These are phyloP conservation scores for Notocelia uddmanniana DNA, from an alignment of 2,888 invertebrate genomes.

Conservation along the genomic window DNA sequence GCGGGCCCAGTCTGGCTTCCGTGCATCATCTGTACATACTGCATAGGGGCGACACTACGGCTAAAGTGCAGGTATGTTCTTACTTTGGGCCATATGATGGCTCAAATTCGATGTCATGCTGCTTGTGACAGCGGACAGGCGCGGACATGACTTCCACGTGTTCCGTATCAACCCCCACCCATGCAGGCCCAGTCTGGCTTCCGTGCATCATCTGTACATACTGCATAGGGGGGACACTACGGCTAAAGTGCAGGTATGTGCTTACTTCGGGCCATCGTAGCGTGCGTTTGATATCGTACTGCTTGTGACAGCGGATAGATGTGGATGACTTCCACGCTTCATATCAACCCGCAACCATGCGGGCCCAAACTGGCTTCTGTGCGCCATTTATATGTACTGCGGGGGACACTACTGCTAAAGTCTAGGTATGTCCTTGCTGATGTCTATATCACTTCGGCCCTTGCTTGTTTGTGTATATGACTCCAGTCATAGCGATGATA, in stretches of 20 bases:
- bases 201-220: conserved; percentile 97
- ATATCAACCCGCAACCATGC: conserved; percentile 96
- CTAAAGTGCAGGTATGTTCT: conserved; percentile 91
- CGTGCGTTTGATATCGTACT: conserved; percentile 98
- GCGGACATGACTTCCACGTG: conserved; percentile 98
- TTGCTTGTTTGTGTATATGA: no score
- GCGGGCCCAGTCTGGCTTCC: conserved; percentile 93
- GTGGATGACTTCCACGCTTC: conserved; percentile 98
- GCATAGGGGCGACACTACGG: conserved; percentile 98
- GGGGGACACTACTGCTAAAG: conserved; percentile 98
- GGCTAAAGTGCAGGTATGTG: conserved; percentile 92
- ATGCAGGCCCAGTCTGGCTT: conserved; percentile 93
- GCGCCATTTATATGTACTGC: conserved; percentile 97
- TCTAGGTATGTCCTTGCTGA: conserved; percentile 85
- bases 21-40: conserved; percentile 98
- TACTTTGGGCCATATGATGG: conserved; percentile 91
- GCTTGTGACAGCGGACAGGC: conserved; percentile 95
- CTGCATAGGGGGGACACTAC: conserved; percentile 98
- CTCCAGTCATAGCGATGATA: no score
- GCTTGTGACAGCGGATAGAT: conserved; percentile 95
- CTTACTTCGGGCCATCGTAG: neutral
- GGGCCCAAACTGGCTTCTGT: conserved; percentile 94
- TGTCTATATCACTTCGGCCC: no score
- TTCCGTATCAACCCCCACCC: conserved; percentile 98
- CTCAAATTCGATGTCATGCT: conserved; percentile 97